phyloP scores from a whole-genome alignment of 2,113 vertebrate genomes.

The Helogale parvula region DNA sequence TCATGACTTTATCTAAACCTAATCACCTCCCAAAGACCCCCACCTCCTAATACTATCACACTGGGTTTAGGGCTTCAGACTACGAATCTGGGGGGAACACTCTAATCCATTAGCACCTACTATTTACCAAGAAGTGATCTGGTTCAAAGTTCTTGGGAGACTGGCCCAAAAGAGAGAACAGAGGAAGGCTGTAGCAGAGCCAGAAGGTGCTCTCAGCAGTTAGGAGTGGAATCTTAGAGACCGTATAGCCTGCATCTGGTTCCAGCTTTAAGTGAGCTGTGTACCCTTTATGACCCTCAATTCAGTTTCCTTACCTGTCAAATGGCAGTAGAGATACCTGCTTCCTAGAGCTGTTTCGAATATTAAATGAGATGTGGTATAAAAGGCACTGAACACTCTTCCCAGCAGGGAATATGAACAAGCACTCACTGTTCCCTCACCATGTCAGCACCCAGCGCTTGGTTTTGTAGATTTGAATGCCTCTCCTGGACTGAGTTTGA shows the following conservation, averaged over 20 bases:
- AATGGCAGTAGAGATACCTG: background rate
- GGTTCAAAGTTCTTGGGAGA: background rate
- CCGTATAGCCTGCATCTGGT: background rate
- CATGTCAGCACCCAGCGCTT: rapidly evolving
- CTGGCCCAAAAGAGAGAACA: background rate
- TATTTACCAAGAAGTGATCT: background rate
- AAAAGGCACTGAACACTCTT: background rate
- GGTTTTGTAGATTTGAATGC: background rate
- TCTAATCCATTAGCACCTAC: background rate
- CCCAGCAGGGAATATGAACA: background rate
- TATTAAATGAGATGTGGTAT: background rate
- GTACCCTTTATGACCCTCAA: background rate
- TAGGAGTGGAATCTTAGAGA: background rate
- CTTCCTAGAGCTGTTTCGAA: background rate
- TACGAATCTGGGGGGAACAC: background rate
- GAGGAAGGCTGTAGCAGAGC: background rate
- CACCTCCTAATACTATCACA: background rate
- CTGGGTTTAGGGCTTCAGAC: background rate
- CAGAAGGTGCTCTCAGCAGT: background rate
- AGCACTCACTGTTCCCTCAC: background rate
- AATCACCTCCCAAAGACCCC: background rate
- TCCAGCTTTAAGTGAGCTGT: too few species aligned
- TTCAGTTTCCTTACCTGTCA: background rate
- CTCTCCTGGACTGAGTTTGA: background rate
- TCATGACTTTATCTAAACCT: background rate